These are phyloP conservation scores for Siniperca obscura DNA, from an alignment of 2,797 vertebrate genomes.

Conservation along the genomic window DNA sequence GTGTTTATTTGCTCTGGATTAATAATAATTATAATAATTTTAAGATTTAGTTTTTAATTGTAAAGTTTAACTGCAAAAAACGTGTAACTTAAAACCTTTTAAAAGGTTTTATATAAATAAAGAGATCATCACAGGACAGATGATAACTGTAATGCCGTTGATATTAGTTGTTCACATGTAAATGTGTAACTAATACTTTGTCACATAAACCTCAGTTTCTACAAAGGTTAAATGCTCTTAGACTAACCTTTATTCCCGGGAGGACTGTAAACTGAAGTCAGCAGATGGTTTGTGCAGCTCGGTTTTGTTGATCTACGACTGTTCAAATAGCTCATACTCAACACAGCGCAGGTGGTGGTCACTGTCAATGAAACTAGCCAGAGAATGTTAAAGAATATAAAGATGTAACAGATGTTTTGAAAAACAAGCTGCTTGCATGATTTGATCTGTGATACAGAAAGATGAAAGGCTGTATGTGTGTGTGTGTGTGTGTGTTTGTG, in stretches of 20 bases:
- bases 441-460: conserved; percentile 26
- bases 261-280: not conserved
- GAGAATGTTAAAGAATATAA: conserved; percentile 36
- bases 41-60: not conserved
- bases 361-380: conserved; percentile 23
- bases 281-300: conserved; percentile 53
- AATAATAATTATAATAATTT: not conserved
- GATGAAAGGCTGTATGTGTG: conserved; percentile 22
- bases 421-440: conserved; percentile 16
- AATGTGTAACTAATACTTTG: not conserved
- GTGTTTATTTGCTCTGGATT: not conserved
- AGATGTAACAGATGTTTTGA: conserved; percentile 35
- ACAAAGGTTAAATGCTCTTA: not conserved
- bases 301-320: conserved; percentile 56
- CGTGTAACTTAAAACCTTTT: not conserved
- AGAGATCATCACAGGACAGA: not conserved
- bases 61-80: not conserved
- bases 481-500: conserved; percentile 18
- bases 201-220: not conserved
- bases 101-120: not conserved
- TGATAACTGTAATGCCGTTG: not conserved
- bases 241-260: conserved; percentile 1
- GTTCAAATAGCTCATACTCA: conserved; percentile 57
- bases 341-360: conserved; percentile 47
- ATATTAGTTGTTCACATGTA: not conserved